Conservation (phyloP, 92 coral and sea anemone genomes). For the Epizoanthus illoricatus region DNA sequence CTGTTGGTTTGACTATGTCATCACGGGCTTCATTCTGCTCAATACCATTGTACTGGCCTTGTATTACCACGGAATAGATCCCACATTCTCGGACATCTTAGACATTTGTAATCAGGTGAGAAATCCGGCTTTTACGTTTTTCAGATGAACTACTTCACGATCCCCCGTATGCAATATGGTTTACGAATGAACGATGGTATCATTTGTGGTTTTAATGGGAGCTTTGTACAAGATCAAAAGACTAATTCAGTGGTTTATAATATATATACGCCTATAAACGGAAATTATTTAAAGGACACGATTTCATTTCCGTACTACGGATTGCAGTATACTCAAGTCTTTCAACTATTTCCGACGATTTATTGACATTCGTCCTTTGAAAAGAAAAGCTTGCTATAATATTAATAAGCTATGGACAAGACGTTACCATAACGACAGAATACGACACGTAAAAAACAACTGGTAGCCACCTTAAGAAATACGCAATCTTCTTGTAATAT, state of each 20-base stretch:
- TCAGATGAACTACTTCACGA: too few relatives aligned
- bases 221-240: too few relatives aligned
- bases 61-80: slow-evolving; percentile 47
- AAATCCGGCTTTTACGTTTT: neutral
- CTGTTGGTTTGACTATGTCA: slow-evolving; percentile 34
- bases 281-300: neutral
- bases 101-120: slow-evolving; percentile 49
- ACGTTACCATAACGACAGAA: neutral
- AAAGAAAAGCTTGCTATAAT: too few relatives aligned
- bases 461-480: neutral
- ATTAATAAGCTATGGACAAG: too few relatives aligned
- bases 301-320: neutral
- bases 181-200: too few relatives aligned
- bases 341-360: too few relatives aligned
- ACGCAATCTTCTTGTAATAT: neutral
- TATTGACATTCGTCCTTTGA: too few relatives aligned
- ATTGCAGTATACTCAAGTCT: neutral
- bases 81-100: slow-evolving; percentile 16
- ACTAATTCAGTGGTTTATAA: too few relatives aligned
- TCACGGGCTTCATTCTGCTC: slow-evolving; percentile 42
- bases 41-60: slow-evolving; percentile 52
- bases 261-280: too few relatives aligned
- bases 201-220: too few relatives aligned
- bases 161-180: neutral
- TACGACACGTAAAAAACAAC: neutral